Conservation (phyloP, 64 coral and sea anemone species). For the Platygyra sinensis region DNA sequence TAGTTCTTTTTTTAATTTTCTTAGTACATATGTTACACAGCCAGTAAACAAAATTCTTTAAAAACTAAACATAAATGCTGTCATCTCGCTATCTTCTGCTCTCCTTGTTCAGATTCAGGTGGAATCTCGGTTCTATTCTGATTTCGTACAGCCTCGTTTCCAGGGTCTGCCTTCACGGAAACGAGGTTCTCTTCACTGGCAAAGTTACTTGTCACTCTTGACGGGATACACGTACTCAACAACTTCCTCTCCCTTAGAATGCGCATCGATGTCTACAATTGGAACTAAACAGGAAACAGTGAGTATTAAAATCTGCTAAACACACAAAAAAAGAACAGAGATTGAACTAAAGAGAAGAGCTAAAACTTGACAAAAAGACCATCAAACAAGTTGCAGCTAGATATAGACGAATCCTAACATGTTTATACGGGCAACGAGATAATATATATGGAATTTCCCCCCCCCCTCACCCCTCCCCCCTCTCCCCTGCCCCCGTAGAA, state of each 20-base stretch:
- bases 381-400: no score
- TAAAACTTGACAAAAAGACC: not conserved
- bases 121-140: no score
- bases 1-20: not conserved
- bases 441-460: no score
- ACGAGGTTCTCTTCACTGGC: not conserved
- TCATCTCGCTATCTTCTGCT: no score
- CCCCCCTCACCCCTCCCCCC: no score
- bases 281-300: conserved; percentile 59
- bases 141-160: no score
- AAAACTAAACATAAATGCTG: no score
- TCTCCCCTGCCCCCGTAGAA: no score
- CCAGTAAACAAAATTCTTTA: no score
- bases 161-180: not conserved
- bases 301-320: conserved; percentile 3
- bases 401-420: no score
- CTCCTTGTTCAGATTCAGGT: no score
- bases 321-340: not conserved
- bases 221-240: conserved; percentile 80
- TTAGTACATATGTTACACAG: not conserved
- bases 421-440: no score
- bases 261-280: conserved; percentile 84
- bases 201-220: not conserved
- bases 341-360: not conserved
- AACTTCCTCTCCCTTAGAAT: conserved; percentile 78